A percentile compares a stretch with the other conserved stretches of the same genome.
phyloP scores from a whole-genome alignment of 2,888 invertebrate species.

The Meganola albula region DNA sequence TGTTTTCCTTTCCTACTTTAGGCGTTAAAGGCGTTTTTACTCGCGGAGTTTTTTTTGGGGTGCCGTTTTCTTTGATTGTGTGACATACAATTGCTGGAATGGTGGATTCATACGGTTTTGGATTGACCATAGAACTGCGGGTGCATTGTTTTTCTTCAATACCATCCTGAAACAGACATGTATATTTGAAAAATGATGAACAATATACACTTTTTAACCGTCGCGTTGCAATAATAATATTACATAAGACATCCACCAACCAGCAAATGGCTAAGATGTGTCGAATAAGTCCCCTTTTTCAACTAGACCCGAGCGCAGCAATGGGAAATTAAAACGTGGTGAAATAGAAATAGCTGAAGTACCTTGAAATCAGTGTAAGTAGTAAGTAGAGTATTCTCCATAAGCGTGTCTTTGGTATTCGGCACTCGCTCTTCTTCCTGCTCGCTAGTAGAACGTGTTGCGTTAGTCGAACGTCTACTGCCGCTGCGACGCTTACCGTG shows the following conservation, averaged over 20 bases:
- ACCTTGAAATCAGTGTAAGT: conserved; percentile 70
- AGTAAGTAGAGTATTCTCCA: conserved; percentile 62
- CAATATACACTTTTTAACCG: too few species aligned
- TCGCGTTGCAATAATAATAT: too few species aligned
- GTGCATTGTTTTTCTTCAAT: conserved; percentile 69
- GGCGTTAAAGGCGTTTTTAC: conserved; percentile 49
- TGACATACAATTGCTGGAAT: conserved; percentile 34
- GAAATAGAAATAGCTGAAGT: not conserved
- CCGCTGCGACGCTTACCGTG: conserved; percentile 54
- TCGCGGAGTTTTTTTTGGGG: conserved; percentile 52
- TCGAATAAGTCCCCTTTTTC: too few species aligned
- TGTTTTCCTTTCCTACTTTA: conserved; percentile 61
- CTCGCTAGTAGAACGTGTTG: conserved; percentile 37
- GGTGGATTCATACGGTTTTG: conserved; percentile 31
- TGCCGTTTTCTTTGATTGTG: conserved; percentile 31
- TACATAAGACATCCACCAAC: too few species aligned
- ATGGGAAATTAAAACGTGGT: not conserved
- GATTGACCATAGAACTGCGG: conserved; percentile 71
- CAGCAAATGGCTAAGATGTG: too few species aligned
- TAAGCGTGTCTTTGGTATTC: conserved; percentile 47
- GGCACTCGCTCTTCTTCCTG: conserved; percentile 25
- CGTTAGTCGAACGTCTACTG: conserved; percentile 43
- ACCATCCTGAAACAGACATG: conserved; percentile 67
- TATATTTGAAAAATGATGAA: too few species aligned
- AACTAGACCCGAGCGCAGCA: too few species aligned